Evolutionary conservation across 1,140 invertebrate genomes (phyloP), one percentile per base, ranked within the genome.

Genomic region (Caenorhabditis briggsae): DNA sequence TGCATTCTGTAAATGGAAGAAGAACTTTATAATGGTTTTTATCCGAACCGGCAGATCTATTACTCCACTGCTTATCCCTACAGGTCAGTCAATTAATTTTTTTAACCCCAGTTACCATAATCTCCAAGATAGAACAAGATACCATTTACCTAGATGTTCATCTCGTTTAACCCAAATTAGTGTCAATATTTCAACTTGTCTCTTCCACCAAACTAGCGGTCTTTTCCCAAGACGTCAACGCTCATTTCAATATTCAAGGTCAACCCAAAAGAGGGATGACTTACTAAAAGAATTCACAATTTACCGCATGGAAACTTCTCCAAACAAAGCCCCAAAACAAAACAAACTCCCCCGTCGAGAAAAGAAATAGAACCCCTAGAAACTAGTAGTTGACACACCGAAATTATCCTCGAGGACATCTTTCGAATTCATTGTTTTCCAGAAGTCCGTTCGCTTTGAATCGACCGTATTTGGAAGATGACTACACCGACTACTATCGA

Each of bases 221-320:
- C 70, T 78, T 14, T 78, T 78, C n/a, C 70, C 46, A 78, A 78
- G 43, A 78, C 20, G 70, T 78, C 70, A 78, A 78, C 70, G n/a
- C 70, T 78, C 43, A 78, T 78, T 78, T 78, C 70, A 78, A 78
- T 78, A 78, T 78, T 78, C 70, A 78, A 78, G 70, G 70, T n/a
- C 46, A 23, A 18, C 43, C 46, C n/a, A n/a, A n/a, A 41, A 33
- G 33, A 33, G 70, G n/a, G 5, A 50, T 50, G 53, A 78, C 43
- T 50, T 78, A 50, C 70, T 78, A 50, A 78, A 33, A 78, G 70
- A 50, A 78, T 78, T 78, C 46, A 50, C 70, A 23, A 78, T 78
- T 78, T 50, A 78, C 70, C 46, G 70, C 43, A 41, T 16, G 18
- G 33, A 33, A 33, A 33, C 33, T 33, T 3, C 33, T 33, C 3